These are phyloP conservation scores for Dendrolimus houi DNA, from an alignment of 2,888 invertebrate species.

Conservation along the genomic window DNA sequence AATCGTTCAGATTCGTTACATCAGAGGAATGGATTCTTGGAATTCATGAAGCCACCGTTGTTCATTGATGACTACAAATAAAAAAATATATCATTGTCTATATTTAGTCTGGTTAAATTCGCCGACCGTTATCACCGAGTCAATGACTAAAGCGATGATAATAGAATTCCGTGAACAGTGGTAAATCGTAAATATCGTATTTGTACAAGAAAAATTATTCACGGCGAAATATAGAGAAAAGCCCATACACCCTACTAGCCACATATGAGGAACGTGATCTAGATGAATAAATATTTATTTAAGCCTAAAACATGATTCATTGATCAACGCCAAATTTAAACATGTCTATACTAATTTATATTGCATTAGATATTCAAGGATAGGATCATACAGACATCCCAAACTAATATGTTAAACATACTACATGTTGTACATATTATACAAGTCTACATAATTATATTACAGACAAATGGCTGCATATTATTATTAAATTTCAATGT, in stretches of 20 bases:
- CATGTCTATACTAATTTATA: conserved; percentile 15
- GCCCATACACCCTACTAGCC: too few species aligned
- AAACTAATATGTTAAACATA: neutral
- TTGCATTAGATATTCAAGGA: conserved; percentile 14
- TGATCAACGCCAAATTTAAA: conserved; percentile 18
- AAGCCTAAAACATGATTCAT: conserved; percentile 10
- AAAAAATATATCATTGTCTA: conserved; percentile 9
- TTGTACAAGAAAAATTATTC: too few species aligned
- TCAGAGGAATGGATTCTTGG: conserved; percentile 70
- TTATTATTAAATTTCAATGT: too few species aligned
- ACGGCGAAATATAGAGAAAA: too few species aligned
- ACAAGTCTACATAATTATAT: too few species aligned
- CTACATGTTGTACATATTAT: too few species aligned
- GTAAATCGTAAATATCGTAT: too few species aligned
- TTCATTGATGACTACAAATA: conserved; percentile 49
- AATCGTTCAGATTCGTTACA: conserved; percentile 17
- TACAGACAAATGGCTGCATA: too few species aligned
- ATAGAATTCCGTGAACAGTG: too few species aligned
- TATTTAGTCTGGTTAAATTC: neutral
- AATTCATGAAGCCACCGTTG: conserved; percentile 55
- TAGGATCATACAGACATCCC: neutral
- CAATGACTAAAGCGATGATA: too few species aligned
- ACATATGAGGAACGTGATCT: too few species aligned
- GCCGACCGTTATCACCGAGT: conserved; percentile 4
- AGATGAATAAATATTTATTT: conserved; percentile 5